phyloP scores from a whole-genome alignment of 2,113 vertebrate species.

The Malurus alboscapulatus region DNA sequence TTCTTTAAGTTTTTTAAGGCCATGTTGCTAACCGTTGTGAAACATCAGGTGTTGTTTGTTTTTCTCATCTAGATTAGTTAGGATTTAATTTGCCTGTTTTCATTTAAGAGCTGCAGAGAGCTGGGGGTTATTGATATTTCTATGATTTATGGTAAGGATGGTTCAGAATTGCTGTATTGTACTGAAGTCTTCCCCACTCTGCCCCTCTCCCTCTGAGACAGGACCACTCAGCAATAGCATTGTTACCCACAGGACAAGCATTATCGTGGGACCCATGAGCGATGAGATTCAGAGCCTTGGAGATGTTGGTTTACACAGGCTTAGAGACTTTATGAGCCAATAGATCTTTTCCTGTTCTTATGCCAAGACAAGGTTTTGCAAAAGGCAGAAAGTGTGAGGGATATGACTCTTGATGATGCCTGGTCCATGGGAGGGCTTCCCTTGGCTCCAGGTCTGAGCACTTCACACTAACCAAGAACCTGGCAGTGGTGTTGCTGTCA shows the following conservation, averaged over 20 bases:
- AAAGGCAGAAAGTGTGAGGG: background rate
- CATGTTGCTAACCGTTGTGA: background rate
- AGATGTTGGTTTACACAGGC: background rate
- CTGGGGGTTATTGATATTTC: background rate
- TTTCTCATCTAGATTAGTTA: conserved; percentile 36
- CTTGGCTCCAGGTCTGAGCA: background rate
- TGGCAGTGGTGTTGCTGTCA: background rate
- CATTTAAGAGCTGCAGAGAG: background rate
- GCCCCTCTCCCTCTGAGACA: background rate
- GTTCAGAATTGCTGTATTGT: background rate
- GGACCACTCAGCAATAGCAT: background rate
- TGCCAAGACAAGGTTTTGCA: background rate
- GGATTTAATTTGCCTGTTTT: conserved; percentile 14
- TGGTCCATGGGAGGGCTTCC: background rate
- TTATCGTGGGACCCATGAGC: fast-evolving
- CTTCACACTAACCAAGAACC: background rate
- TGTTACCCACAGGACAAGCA: background rate
- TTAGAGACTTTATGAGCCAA: background rate
- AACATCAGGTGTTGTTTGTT: conserved; percentile 50
- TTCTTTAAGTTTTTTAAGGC: background rate
- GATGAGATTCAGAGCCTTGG: background rate
- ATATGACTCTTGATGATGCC: background rate
- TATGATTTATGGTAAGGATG: background rate
- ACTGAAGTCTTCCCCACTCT: background rate
- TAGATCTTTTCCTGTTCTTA: background rate